A percentile compares a stretch with the other conserved stretches of the same genome.
These are phyloP conservation scores for Agrilus cyanescens DNA, from an alignment of 2,888 invertebrate species.

Conservation along the genomic window DNA sequence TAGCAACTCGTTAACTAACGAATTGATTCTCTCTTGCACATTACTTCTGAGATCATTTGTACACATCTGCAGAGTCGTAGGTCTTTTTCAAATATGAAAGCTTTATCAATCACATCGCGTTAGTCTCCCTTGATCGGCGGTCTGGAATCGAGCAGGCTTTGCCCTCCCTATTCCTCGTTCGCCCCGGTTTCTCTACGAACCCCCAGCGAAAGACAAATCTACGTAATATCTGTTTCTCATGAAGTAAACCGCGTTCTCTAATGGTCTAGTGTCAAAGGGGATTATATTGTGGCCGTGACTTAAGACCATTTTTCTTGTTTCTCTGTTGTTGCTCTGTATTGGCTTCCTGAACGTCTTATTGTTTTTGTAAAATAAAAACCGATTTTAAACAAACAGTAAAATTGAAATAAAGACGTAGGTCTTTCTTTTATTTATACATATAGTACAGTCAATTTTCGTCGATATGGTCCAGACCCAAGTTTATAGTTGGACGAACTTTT, in stretches of 20 bases:
- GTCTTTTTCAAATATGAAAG: conserved; percentile 27
- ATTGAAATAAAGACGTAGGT: no score
- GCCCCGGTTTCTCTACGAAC: conserved; percentile 11
- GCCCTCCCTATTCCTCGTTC: conserved; percentile 12
- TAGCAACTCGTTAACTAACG: no score
- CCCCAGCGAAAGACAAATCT: conserved; percentile 25
- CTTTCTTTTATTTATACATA: no score
- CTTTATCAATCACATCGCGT: conserved; percentile 29
- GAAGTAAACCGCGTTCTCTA: conserved; percentile 21
- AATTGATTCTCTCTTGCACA: not conserved
- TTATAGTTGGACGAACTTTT: no score
- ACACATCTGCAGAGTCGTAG: conserved; percentile 14
- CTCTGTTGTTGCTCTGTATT: conserved; percentile 4
- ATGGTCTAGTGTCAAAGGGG: conserved; percentile 16
- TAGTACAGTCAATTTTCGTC: no score
- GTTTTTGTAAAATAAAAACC: no score
- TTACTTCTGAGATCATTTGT: no score
- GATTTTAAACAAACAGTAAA: no score
- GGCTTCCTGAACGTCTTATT: no score
- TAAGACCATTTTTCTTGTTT: conserved; percentile 14
- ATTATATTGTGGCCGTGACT: conserved; percentile 13
- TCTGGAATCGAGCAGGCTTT: conserved; percentile 23
- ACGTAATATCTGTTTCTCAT: conserved; percentile 27
- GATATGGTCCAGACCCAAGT: no score
- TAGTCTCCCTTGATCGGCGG: conserved; percentile 23